A percentile compares a stretch with the other conserved stretches of the same genome.
Conservation (phyloP, 2,113 vertebrate species). For the Malurus cyaneus region DNA sequence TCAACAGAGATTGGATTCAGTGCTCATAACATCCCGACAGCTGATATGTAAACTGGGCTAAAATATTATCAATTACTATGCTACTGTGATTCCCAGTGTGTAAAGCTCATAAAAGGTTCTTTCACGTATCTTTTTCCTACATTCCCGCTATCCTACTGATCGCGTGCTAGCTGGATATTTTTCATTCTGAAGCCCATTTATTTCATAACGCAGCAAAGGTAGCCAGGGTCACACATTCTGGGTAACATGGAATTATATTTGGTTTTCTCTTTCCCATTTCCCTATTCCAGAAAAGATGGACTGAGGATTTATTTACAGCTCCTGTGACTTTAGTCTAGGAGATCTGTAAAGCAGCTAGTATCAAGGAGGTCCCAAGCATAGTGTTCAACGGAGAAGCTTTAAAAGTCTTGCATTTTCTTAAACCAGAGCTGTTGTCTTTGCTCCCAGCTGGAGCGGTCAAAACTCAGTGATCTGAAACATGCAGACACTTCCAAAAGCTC, state of each 20-base stretch:
- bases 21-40: constrained; percentile 94
- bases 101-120: constrained; percentile 49
- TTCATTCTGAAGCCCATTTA: background rate
- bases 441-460: background rate
- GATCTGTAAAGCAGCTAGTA: background rate
- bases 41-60: constrained; percentile 96
- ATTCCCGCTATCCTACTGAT: background rate
- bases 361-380: background rate
- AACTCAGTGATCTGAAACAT: accelerated
- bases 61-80: constrained; percentile 94
- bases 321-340: background rate
- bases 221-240: background rate
- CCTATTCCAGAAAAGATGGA: background rate
- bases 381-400: background rate
- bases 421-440: background rate
- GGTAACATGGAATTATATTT: background rate
- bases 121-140: constrained; percentile 36
- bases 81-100: constrained; percentile 61
- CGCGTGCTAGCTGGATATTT: background rate
- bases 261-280: background rate
- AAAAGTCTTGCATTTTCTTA: background rate
- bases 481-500: background rate
- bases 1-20: constrained; percentile 95
- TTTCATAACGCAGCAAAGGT: background rate
- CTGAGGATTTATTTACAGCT: background rate